These are phyloP conservation scores for Frankliniella intonsa DNA, from an alignment of 2,888 invertebrate genomes.

Conservation along the genomic window DNA sequence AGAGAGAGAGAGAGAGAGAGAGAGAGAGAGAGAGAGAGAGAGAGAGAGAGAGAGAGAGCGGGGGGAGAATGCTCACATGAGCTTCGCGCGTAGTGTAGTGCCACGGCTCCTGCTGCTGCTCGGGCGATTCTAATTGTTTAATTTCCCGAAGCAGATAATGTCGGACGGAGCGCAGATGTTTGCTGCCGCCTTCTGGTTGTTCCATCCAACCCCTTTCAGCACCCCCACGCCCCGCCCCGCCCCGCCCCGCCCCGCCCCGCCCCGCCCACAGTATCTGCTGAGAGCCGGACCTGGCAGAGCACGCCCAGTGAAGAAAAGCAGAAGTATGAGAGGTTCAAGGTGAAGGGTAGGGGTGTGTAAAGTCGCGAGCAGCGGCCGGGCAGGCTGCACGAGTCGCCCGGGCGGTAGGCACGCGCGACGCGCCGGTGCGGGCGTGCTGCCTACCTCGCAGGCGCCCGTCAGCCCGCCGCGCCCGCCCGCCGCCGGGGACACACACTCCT, in stretches of 20 bases:
- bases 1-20: not conserved
- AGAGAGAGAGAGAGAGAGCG: not conserved
- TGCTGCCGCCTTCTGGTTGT: not conserved
- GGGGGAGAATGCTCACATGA: not conserved
- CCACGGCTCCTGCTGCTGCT: not conserved
- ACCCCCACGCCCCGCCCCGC: no score
- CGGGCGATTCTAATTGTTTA: not conserved
- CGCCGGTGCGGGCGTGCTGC: not conserved
- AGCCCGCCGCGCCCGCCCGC: not conserved
- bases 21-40: not conserved
- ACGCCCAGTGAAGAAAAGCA: no score
- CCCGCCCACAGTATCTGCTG: no score
- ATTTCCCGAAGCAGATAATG: constrained; percentile 6
- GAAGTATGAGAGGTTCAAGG: no score
- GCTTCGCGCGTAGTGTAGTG: not conserved
- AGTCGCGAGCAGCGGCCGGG: no score
- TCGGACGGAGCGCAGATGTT: not conserved
- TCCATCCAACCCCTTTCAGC: not conserved
- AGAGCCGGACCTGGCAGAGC: no score
- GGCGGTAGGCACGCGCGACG: not conserved
- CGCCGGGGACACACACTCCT: not conserved
- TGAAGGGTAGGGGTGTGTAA: no score
- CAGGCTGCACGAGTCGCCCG: not conserved
- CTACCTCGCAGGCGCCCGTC: not conserved
- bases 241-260: no score